Evolutionary conservation across 2,888 invertebrate species (phyloP).

Genomic region (Trisateles emortualis): DNA sequence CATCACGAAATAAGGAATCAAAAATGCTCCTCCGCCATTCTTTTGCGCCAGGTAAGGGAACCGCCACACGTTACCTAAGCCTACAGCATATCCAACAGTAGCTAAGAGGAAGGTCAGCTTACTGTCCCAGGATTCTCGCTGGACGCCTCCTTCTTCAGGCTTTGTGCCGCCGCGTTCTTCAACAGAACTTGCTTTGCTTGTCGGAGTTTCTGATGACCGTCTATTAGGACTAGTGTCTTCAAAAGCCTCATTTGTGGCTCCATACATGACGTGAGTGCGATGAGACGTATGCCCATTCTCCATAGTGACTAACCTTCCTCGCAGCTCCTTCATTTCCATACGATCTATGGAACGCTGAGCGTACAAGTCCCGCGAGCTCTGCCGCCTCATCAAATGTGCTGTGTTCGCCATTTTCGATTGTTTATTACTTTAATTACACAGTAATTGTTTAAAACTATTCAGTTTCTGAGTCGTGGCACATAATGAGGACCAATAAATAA

Average conservation of each 20-base stretch:
- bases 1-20: constrained; percentile 99
- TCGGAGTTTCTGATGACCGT: constrained; percentile 76
- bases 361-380: constrained; percentile 94
- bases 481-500: constrained; percentile 67
- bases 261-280: constrained; percentile 89
- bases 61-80: constrained; percentile 97
- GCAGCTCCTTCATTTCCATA: constrained; percentile 94
- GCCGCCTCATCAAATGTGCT: constrained; percentile 94
- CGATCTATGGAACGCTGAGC: constrained; percentile 94
- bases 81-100: constrained; percentile 98
- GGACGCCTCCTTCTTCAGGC: constrained; percentile 91
- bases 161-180: constrained; percentile 89
- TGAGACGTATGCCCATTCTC: constrained; percentile 88
- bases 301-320: constrained; percentile 91
- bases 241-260: constrained; percentile 95
- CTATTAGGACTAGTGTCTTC: constrained; percentile 82
- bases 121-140: constrained; percentile 97
- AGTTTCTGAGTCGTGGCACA: constrained; percentile 77
- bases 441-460: constrained; percentile 63
- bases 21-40: constrained; percentile 98
- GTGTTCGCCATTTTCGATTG: constrained; percentile 93
- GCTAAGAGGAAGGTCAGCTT: constrained; percentile 96
- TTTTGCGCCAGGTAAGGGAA: constrained; percentile 98
- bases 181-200: constrained; percentile 89
- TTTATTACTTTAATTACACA: constrained; percentile 37